Percentiles rank a stretch among this genome's conserved stretches.
Conservation (phyloP, 2,888 invertebrate genomes). For the Machimus atricapillus region DNA sequence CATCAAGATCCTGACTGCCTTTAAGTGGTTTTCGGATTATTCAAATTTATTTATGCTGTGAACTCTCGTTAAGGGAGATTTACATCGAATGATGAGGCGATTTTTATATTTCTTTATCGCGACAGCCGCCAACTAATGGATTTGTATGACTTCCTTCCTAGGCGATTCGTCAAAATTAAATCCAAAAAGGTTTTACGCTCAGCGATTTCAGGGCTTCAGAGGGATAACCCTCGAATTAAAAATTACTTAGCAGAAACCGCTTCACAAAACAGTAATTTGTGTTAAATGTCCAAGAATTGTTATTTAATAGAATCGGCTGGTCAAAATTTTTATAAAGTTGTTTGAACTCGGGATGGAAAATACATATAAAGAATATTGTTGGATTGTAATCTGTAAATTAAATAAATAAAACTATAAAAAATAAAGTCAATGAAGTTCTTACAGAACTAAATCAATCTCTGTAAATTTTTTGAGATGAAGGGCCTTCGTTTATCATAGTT, state of each 20-base stretch:
- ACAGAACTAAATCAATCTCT: too few species aligned
- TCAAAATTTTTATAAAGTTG: not conserved
- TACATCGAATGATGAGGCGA: slow-evolving; percentile 33
- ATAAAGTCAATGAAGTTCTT: too few species aligned
- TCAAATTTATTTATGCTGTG: slow-evolving; percentile 34
- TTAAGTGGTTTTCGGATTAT: slow-evolving; percentile 39
- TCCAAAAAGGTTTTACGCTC: not conserved
- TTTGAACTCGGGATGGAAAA: too few species aligned
- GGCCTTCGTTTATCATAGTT: too few species aligned
- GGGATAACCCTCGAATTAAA: not conserved
- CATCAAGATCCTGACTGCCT: not conserved
- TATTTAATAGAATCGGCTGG: not conserved
- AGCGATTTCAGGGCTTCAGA: not conserved
- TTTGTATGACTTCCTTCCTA: not conserved
- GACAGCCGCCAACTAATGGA: slow-evolving; percentile 16
- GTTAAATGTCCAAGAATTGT: not conserved
- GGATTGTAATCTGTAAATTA: too few species aligned
- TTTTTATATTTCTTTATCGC: slow-evolving; percentile 14
- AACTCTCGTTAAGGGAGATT: slow-evolving; percentile 26
- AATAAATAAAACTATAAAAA: too few species aligned
- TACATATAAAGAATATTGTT: too few species aligned
- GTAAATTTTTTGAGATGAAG: too few species aligned
- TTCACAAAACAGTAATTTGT: not conserved
- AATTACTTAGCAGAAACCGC: not conserved
- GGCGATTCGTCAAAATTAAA: slow-evolving; percentile 11